Percentiles rank a stretch among this genome's conserved stretches.
Evolutionary conservation across 2,113 vertebrate species (phyloP).

Genomic region (Leucopsar rothschildi): DNA sequence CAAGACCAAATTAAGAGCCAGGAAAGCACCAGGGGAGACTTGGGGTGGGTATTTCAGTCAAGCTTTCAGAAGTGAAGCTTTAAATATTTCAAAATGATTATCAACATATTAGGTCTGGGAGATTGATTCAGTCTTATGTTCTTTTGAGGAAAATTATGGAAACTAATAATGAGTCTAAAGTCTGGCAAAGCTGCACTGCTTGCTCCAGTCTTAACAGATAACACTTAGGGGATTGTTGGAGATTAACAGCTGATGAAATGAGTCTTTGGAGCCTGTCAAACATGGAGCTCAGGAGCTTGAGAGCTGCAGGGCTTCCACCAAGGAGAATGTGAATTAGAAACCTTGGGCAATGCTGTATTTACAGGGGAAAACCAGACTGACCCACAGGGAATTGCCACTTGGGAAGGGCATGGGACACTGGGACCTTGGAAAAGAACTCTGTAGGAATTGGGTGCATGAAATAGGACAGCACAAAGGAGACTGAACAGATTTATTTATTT

Average conservation of each 20-base stretch:
- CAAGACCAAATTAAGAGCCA: not conserved
- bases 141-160: conserved; percentile 67
- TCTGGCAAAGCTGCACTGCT: conserved; percentile 45
- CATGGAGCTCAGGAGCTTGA: not conserved
- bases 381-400: not conserved
- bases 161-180: conserved; percentile 62
- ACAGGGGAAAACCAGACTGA: not conserved
- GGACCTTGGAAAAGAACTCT: not conserved
- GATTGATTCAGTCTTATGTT: conserved; percentile 60
- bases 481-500: not conserved
- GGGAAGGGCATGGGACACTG: not conserved
- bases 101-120: conserved; percentile 50
- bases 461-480: accelerated
- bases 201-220: conserved; percentile 58
- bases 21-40: not conserved
- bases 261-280: conserved; percentile 24
- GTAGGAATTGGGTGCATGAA: not conserved
- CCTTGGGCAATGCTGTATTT: not conserved
- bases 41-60: not conserved
- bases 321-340: not conserved
- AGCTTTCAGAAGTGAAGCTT: conserved; percentile 24
- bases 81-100: conserved; percentile 61
- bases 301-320: not conserved
- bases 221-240: conserved; percentile 47
- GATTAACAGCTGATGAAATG: conserved; percentile 60